Evolutionary conservation across 2,113 vertebrate species (phyloP).

Genomic region (Myotis brandtii): DNA sequence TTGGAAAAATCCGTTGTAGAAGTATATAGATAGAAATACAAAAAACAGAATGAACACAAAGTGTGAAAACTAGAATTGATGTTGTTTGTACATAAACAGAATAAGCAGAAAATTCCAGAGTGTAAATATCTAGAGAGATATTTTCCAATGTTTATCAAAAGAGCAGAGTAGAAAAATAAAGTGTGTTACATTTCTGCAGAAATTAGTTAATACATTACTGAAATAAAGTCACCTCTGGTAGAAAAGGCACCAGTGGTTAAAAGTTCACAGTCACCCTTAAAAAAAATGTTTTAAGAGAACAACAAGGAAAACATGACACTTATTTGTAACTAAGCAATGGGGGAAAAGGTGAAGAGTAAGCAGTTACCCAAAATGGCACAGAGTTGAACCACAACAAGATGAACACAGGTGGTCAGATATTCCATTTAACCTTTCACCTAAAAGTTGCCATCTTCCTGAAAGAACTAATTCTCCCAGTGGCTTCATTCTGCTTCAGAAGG

Average conservation of each 20-base stretch:
- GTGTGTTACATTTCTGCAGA: background rate
- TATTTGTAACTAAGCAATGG: conserved; percentile 20
- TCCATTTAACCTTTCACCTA: conserved; percentile 70
- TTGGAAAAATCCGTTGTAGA: background rate
- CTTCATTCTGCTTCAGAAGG: conserved; percentile 56
- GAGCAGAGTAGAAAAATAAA: background rate
- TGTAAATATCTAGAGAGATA: background rate
- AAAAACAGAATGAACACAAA: background rate
- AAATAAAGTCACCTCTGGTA: conserved; percentile 14
- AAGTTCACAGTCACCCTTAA: conserved; percentile 56
- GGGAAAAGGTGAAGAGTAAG: background rate
- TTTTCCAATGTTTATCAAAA: conserved; percentile 1
- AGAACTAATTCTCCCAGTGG: background rate
- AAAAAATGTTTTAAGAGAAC: conserved; percentile 61
- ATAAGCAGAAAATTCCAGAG: conserved; percentile 24
- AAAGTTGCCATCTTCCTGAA: conserved; percentile 15
- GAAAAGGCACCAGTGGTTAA: conserved; percentile 39
- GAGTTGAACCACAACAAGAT: background rate
- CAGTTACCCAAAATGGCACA: conserved; percentile 1
- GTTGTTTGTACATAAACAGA: background rate
- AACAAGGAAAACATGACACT: conserved; percentile 31
- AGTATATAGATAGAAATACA: background rate
- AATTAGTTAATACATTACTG: background rate
- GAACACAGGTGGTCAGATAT: conserved; percentile 32
- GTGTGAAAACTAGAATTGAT: background rate